Percentiles rank a stretch among this genome's conserved stretches.
Conservation (phyloP, 2,797 vertebrate genomes). For the Strix occidentalis region DNA sequence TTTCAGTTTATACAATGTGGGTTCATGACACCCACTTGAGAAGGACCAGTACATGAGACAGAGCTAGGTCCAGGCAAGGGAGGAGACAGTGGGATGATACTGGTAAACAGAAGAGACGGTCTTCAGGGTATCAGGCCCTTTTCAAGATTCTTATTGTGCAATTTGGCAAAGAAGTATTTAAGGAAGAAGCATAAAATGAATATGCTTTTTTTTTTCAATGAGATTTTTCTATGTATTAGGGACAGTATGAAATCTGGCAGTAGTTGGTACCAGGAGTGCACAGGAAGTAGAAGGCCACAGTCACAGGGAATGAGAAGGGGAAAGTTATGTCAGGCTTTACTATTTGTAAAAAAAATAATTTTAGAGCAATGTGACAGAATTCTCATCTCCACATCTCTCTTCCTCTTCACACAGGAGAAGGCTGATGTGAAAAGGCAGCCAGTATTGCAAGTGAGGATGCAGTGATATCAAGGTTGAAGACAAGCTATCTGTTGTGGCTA, state of each 20-base stretch:
- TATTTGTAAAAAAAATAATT: background rate
- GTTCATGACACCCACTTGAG: background rate
- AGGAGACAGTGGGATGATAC: fast-evolving
- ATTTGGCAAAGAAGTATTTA: background rate
- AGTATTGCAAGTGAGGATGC: too few species aligned
- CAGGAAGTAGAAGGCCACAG: background rate
- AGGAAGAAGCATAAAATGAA: background rate
- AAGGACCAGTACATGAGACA: fast-evolving
- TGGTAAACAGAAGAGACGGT: background rate
- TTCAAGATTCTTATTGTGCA: background rate
- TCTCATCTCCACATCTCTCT: background rate
- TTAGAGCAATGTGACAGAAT: background rate
- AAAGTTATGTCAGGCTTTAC: background rate
- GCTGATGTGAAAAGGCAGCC: background rate
- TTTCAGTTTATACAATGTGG: background rate
- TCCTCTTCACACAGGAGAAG: background rate
- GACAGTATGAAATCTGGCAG: background rate
- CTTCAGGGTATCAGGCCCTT: background rate
- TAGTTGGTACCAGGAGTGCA: background rate
- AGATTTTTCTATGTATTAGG: background rate
- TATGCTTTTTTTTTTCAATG: background rate
- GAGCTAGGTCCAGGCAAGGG: background rate
- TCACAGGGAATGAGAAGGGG: background rate
- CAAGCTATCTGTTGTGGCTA: background rate
- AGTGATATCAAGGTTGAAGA: background rate